Conservation (phyloP, 2,113 vertebrate species). For the Cyanistes caeruleus region DNA sequence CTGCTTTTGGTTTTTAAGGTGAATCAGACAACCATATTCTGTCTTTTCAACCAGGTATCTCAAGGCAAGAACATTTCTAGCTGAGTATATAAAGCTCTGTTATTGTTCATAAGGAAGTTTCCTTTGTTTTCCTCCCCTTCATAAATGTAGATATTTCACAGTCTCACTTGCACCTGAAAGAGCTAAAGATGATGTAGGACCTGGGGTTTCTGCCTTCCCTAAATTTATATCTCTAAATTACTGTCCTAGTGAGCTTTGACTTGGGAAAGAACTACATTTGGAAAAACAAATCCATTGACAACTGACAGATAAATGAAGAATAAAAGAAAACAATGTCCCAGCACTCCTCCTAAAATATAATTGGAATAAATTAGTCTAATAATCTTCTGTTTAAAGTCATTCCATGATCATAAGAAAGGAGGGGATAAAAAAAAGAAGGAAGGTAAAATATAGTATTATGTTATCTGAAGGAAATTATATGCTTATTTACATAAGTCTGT, state of each 20-base stretch:
- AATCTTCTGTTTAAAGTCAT: background rate
- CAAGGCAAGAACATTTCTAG: background rate
- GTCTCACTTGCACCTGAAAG: background rate
- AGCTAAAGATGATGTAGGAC: background rate
- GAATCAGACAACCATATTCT: background rate
- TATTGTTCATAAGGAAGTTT: background rate
- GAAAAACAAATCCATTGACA: background rate
- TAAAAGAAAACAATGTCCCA: background rate
- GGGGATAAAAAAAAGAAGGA: rapidly evolving
- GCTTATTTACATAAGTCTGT: background rate
- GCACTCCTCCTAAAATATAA: background rate
- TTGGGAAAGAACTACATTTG: background rate
- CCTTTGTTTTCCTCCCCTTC: background rate
- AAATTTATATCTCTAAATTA: background rate
- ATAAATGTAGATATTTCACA: background rate
- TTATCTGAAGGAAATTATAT: background rate
- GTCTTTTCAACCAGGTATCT: background rate
- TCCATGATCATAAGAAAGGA: background rate
- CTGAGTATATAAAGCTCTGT: background rate
- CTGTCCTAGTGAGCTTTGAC: background rate
- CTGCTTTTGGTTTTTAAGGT: background rate
- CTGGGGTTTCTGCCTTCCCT: background rate
- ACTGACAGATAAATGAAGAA: background rate
- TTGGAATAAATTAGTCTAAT: background rate
- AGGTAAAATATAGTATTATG: background rate